A percentile compares a stretch with the other conserved stretches of the same genome.
Conservation (phyloP, 2,888 invertebrate species). For the Neoaliturus tenellus region DNA sequence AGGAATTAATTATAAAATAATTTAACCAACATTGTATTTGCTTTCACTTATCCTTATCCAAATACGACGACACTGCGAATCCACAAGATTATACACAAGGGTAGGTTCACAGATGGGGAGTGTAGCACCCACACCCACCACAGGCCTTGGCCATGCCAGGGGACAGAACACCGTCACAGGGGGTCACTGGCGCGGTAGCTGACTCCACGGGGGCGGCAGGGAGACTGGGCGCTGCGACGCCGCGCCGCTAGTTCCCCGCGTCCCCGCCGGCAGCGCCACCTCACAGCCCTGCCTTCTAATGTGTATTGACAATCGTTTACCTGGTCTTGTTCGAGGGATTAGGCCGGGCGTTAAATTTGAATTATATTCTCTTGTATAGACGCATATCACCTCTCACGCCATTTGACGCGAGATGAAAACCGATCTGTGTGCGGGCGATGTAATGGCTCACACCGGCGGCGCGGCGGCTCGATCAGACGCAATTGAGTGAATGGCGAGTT, state of each 20-base stretch:
- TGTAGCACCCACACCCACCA: not conserved
- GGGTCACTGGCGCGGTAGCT: not conserved
- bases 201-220: not conserved
- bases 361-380: constrained; percentile 1
- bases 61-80: too few relatives aligned
- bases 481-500: not conserved
- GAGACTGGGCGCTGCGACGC: constrained; percentile 7
- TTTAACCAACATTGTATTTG: too few relatives aligned
- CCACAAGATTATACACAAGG: too few relatives aligned
- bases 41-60: too few relatives aligned
- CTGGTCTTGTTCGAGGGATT: constrained; percentile 17
- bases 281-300: not conserved
- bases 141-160: not conserved
- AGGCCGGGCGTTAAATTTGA: constrained; percentile 13
- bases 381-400: constrained; percentile 22
- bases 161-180: not conserved
- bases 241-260: not conserved
- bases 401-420: not conserved
- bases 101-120: too few relatives aligned
- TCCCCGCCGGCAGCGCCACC: not conserved
- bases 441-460: not conserved
- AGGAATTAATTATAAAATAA: too few relatives aligned
- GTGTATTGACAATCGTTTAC: constrained; percentile 33
- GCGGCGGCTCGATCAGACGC: not conserved
- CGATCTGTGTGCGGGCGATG: not conserved